A percentile compares a stretch with the other conserved stretches of the same genome.
Evolutionary conservation across 2,797 vertebrate genomes (phyloP).

Genomic region (Sebastes diaconus): DNA sequence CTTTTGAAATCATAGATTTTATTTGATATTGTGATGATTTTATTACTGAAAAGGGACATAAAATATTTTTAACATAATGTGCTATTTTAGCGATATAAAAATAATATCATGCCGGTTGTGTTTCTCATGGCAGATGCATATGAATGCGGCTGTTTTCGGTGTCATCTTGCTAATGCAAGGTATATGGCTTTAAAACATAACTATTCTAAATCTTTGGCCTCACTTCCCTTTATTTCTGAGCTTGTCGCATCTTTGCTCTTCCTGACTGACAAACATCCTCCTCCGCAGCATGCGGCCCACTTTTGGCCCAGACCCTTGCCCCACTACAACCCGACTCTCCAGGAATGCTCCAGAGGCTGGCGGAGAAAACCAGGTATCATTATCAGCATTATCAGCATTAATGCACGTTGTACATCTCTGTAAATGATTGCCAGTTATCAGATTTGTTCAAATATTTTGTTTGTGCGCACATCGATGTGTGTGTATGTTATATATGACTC

Average conservation of each 20-base stretch:
- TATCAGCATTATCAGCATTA: not conserved
- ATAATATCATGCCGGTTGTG: not conserved
- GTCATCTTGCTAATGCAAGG: slow-evolving; percentile 72
- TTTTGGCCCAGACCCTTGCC: slow-evolving; percentile 15
- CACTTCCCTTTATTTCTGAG: not conserved
- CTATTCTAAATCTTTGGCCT: not conserved
- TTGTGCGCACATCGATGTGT: not conserved
- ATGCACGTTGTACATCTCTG: not conserved
- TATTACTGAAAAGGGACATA: not conserved
- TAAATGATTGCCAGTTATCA: slow-evolving; percentile 6
- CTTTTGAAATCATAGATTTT: not conserved
- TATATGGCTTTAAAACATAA: slow-evolving; percentile 27
- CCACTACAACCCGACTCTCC: slow-evolving; percentile 5
- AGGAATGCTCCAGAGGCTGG: slow-evolving; percentile 56
- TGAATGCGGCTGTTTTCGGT: slow-evolving; percentile 36
- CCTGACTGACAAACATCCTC: not conserved
- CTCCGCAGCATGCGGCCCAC: slow-evolving; percentile 54
- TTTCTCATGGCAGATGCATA: slow-evolving; percentile 52
- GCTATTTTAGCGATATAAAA: not conserved
- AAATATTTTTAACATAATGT: not conserved
- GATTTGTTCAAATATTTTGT: not conserved
- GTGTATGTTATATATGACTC: not conserved
- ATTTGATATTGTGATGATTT: not conserved
- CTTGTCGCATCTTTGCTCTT: not conserved
- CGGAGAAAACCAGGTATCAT: slow-evolving; percentile 52